These are phyloP conservation scores for Cryptoleucopteryx plumbea DNA, from an alignment of 2,113 vertebrate genomes.

Conservation along the genomic window DNA sequence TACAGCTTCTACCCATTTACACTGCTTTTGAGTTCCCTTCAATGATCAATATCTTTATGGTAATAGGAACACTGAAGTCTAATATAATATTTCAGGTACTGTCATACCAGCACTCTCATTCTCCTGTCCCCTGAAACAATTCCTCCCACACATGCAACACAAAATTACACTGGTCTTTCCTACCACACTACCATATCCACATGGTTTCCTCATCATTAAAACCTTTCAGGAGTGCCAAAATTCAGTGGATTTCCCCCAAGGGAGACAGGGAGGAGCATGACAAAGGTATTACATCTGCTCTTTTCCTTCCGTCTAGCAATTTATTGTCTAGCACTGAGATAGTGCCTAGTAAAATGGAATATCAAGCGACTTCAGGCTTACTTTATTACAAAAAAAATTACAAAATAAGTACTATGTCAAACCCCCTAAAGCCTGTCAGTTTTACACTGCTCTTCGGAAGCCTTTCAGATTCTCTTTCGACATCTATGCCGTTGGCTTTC, in stretches of 20 bases:
- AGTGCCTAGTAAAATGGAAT: neutral
- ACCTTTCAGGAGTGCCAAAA: neutral
- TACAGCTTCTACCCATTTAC: neutral
- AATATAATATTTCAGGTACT: neutral
- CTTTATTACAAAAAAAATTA: neutral
- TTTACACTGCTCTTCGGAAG: neutral
- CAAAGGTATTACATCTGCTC: neutral
- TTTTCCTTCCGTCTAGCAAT: neutral
- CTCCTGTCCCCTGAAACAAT: neutral
- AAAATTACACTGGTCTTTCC: neutral
- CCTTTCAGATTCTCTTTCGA: neutral
- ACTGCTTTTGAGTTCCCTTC: neutral
- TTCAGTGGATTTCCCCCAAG: neutral
- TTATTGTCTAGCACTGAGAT: neutral
- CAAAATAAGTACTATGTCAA: neutral
- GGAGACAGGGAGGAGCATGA: fast-evolving
- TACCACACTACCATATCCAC: neutral
- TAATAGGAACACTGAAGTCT: neutral
- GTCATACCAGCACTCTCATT: neutral
- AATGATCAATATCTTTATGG: neutral
- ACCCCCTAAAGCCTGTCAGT: neutral
- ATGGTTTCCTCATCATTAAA: neutral
- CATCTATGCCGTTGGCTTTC: neutral
- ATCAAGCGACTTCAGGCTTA: neutral
- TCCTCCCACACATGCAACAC: neutral